These are phyloP conservation scores for Microcaecilia unicolor DNA, from an alignment of 2,797 vertebrate genomes.

Conservation along the genomic window DNA sequence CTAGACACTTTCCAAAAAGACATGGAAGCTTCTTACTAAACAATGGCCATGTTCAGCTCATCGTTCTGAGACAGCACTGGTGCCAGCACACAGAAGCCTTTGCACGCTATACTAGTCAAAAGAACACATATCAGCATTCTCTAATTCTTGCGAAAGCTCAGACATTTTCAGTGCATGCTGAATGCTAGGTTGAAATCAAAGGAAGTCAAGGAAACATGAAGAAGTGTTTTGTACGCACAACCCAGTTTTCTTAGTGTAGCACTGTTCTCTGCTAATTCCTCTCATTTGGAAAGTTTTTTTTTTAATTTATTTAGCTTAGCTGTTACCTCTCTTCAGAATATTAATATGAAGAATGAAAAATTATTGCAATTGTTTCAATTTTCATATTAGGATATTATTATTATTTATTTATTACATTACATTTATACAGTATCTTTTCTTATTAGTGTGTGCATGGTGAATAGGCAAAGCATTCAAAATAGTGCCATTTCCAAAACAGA, in stretches of 20 bases:
- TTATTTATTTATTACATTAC: no score
- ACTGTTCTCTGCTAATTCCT: conserved; percentile 35
- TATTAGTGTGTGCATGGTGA: no score
- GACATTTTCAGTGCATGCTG: conserved; percentile 32
- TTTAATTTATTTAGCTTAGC: conserved; percentile 37
- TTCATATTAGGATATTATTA: not conserved
- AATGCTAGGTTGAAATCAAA: conserved; percentile 30
- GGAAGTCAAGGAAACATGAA: conserved; percentile 39
- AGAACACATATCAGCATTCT: conserved; percentile 12
- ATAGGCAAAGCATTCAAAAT: no score
- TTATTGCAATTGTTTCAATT: not conserved
- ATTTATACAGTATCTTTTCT: no score
- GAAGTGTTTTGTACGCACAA: conserved; percentile 35
- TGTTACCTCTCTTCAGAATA: conserved; percentile 23
- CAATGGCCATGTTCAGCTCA: conserved; percentile 31
- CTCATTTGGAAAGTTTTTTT: conserved; percentile 35
- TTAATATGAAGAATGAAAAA: conserved; percentile 2
- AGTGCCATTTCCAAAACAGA: no score
- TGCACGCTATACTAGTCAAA: conserved; percentile 30
- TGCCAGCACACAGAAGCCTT: conserved; percentile 35
- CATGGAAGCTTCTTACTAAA: conserved; percentile 29
- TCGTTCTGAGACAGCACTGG: conserved; percentile 22
- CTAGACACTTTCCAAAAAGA: conserved; percentile 35
- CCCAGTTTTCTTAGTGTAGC: conserved; percentile 27
- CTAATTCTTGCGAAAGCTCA: conserved; percentile 32